Percentiles rank a stretch among this genome's conserved stretches.
phyloP scores from a whole-genome alignment of 1,140 invertebrate genomes.

The Cydia amplana region DNA sequence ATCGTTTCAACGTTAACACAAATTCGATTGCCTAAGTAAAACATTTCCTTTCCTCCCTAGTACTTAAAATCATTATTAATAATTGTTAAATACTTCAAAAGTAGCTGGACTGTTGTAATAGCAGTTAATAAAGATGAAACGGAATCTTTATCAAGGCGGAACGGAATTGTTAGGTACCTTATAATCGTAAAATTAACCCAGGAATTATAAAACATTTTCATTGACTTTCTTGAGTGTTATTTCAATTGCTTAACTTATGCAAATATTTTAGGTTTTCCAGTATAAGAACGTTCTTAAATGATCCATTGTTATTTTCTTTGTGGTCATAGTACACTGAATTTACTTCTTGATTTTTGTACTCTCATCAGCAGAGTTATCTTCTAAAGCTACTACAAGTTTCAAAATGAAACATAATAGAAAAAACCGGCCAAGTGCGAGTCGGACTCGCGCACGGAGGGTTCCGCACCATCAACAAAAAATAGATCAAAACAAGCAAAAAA shows the following conservation, averaged over 20 bases:
- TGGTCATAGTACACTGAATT: no score
- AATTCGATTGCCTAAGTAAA: background rate
- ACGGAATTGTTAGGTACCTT: background rate
- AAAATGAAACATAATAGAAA: no score
- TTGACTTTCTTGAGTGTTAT: background rate
- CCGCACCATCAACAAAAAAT: no score
- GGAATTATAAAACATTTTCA: background rate
- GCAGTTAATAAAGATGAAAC: conserved; percentile 24
- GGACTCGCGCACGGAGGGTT: no score
- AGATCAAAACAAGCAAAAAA: no score
- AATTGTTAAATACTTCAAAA: conserved; percentile 20
- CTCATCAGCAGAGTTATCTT: no score
- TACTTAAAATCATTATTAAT: conserved; percentile 5
- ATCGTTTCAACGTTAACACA: background rate
- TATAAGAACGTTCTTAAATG: background rate
- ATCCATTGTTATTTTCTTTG: no score
- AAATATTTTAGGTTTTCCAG: background rate
- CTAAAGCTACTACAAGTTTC: no score
- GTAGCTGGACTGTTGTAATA: conserved; percentile 17
- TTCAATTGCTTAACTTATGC: background rate
- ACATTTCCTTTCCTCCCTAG: background rate
- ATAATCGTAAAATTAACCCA: conserved; percentile 20
- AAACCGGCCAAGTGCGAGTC: no score
- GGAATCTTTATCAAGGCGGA: background rate
- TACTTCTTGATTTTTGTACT: no score